Conservation (phyloP, 1,140 invertebrate species). For the Xylocopa sonorina region DNA sequence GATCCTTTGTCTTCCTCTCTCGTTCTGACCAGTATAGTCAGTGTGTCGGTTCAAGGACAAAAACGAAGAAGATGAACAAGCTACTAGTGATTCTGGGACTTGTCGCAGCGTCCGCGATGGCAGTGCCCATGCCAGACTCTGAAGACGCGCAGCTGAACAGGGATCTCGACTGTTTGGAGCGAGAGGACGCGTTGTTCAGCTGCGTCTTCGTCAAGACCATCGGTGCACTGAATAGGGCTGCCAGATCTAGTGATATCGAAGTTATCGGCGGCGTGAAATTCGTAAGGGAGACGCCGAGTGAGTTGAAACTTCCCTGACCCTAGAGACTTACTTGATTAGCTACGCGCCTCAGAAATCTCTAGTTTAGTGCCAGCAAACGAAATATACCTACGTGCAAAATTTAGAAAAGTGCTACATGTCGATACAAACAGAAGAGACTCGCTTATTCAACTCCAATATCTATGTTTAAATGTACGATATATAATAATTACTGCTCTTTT, state of each 20-base stretch:
- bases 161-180: conserved; percentile 73
- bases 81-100: conserved; percentile 72
- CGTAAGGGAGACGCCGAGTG: conserved; percentile 79
- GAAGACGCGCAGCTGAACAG: conserved; percentile 29
- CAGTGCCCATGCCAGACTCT: conserved; percentile 66
- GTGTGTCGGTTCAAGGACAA: background rate
- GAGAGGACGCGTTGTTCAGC: conserved; percentile 81
- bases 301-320: conserved; percentile 52
- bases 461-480: no score
- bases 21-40: no score
- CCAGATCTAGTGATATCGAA: conserved; percentile 83
- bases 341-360: no score
- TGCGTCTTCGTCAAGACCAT: conserved; percentile 84
- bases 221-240: conserved; percentile 82
- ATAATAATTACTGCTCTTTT: conserved; percentile 15
- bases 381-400: no score
- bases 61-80: conserved; percentile 74
- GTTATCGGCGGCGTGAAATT: conserved; percentile 84
- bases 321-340: background rate
- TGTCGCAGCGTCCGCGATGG: conserved; percentile 70
- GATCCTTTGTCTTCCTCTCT: no score
- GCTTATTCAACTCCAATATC: no score
- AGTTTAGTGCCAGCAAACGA: no score
- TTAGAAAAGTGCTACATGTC: no score
- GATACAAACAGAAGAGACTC: no score